phyloP scores from a whole-genome alignment of 1,140 invertebrate species.

The Hestina assimilis region DNA sequence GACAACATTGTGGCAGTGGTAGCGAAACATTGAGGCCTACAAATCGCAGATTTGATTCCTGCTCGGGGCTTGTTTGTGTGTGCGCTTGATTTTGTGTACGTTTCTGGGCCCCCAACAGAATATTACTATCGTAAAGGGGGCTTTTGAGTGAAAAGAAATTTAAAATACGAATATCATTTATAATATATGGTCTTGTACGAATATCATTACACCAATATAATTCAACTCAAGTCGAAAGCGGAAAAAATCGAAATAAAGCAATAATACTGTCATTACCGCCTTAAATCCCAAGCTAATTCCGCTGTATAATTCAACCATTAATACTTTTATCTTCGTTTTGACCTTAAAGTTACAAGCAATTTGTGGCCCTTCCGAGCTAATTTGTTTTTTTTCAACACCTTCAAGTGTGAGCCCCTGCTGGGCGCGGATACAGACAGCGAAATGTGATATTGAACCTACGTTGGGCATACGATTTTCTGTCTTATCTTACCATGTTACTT shows the following conservation, averaged over 20 bases:
- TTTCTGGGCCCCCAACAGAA: no score
- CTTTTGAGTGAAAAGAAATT: no score
- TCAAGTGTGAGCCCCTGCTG: conserved; percentile 13
- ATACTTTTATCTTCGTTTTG: background rate
- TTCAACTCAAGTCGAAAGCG: background rate
- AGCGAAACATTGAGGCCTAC: no score
- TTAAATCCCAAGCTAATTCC: background rate
- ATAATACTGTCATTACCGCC: background rate
- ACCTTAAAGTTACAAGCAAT: conserved; percentile 11
- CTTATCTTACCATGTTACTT: background rate
- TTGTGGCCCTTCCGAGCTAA: conserved; percentile 6
- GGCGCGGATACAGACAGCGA: background rate
- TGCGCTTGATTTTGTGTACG: no score
- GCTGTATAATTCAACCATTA: conserved; percentile 1
- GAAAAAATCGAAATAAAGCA: background rate
- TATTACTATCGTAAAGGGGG: no score
- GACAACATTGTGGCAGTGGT: no score
- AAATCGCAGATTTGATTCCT: no score
- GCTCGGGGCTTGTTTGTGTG: no score
- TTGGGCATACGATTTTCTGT: background rate
- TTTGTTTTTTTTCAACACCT: conserved; percentile 26
- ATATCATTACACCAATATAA: background rate
- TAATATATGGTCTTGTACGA: background rate
- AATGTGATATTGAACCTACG: background rate
- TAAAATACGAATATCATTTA: no score